Percentiles rank a stretch among this genome's conserved stretches.
Conservation (phyloP, 1,140 invertebrate species). For the Pollicipes pollicipes region DNA sequence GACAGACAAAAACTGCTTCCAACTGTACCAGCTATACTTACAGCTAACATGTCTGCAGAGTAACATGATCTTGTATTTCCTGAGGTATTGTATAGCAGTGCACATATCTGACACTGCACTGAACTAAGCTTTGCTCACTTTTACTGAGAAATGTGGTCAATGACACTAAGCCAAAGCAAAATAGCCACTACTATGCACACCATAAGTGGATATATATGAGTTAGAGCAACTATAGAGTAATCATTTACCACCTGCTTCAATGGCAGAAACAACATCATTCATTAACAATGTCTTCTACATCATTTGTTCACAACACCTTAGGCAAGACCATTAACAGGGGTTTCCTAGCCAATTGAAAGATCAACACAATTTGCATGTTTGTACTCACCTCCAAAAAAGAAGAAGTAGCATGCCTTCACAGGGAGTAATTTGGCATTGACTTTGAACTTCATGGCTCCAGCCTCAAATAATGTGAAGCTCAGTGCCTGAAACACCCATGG, state of each 20-base stretch:
- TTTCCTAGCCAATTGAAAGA: no score
- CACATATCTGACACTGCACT: no score
- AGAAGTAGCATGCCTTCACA: slow-evolving; percentile 71
- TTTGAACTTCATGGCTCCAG: slow-evolving; percentile 23
- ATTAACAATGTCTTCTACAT: no score
- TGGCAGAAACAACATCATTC: neutral
- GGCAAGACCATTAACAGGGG: no score
- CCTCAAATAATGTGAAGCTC: no score
- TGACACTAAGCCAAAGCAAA: neutral
- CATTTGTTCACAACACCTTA: no score
- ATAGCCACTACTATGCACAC: neutral
- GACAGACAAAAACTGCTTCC: slow-evolving; percentile 5
- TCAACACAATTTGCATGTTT: neutral
- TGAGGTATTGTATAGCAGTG: no score
- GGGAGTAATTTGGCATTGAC: slow-evolving; percentile 57
- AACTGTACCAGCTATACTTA: neutral
- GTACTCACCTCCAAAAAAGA: slow-evolving; percentile 64
- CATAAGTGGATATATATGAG: neutral
- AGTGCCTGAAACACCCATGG: no score
- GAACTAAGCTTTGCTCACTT: neutral
- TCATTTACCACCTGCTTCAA: neutral
- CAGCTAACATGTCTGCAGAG: no score
- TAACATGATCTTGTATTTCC: no score
- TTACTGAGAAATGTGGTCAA: neutral
- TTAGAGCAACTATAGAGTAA: neutral